These are phyloP conservation scores for Procavia capensis DNA, from an alignment of 2,113 vertebrate genomes.

Conservation along the genomic window DNA sequence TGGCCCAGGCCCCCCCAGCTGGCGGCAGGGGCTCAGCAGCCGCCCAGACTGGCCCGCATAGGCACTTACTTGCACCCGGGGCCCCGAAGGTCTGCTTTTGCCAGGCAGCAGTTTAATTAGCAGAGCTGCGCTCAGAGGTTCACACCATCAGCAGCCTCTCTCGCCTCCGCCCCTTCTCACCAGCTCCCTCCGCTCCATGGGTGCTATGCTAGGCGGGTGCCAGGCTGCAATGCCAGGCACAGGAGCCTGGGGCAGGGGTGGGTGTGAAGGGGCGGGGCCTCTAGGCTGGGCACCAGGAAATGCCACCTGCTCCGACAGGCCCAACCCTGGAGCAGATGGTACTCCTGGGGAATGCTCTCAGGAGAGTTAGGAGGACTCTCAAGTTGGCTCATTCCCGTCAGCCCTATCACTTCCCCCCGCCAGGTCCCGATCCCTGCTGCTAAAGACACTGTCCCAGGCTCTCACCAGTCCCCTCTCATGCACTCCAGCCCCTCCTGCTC, in stretches of 20 bases:
- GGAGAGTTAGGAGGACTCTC: background rate
- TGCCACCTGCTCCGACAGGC: accelerated
- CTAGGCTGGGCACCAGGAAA: background rate
- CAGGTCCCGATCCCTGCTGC: background rate
- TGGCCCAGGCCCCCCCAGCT: background rate
- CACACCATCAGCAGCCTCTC: background rate
- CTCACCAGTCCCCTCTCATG: background rate
- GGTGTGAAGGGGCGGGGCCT: background rate
- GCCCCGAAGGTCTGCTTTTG: background rate
- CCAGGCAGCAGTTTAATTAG: constrained; percentile 42
- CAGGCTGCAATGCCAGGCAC: background rate
- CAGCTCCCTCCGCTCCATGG: background rate
- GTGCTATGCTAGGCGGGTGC: background rate
- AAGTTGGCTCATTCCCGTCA: background rate
- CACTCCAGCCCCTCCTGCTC: background rate
- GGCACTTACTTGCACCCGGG: accelerated
- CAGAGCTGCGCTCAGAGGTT: constrained; percentile 4
- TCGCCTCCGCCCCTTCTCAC: constrained; percentile 44
- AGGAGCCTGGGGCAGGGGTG: background rate
- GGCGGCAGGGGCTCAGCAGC: background rate
- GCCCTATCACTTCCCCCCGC: background rate
- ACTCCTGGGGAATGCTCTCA: background rate
- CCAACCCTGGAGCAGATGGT: too few relatives aligned
- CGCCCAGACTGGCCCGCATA: background rate
- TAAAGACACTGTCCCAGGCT: background rate